Evolutionary conservation across 1,140 invertebrate genomes (phyloP).

Genomic region (Aporrectodea caliginosa): DNA sequence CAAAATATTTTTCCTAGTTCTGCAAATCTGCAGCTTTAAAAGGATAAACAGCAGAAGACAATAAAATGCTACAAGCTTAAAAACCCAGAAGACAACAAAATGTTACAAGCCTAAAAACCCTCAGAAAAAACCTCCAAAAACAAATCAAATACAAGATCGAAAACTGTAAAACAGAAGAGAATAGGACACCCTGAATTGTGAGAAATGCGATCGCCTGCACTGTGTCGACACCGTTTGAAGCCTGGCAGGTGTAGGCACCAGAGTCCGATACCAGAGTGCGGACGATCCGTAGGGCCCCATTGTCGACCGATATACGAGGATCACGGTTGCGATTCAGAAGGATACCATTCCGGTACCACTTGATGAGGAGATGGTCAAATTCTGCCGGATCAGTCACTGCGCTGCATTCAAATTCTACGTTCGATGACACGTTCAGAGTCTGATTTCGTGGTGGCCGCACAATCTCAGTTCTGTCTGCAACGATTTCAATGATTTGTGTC

Average conservation of each 20-base stretch:
- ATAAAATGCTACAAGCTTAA: too few species aligned
- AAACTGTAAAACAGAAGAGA: background rate
- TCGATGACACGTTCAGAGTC: constrained; percentile 19
- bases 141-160: too few species aligned
- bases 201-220: constrained; percentile 78
- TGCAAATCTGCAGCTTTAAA: too few species aligned
- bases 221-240: constrained; percentile 80
- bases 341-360: constrained; percentile 87
- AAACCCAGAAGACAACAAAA: too few species aligned
- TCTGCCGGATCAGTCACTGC: constrained; percentile 36
- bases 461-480: constrained; percentile 18
- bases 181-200: constrained; percentile 73
- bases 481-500: too few species aligned
- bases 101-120: too few species aligned
- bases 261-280: constrained; percentile 91
- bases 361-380: constrained; percentile 63
- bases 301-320: constrained; percentile 70
- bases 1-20: too few species aligned
- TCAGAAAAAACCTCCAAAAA: too few species aligned
- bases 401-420: constrained; percentile 34
- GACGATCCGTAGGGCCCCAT: constrained; percentile 87
- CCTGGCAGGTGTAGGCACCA: constrained; percentile 92
- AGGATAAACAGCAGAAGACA: too few species aligned
- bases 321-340: constrained; percentile 92
- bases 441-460: background rate